Base-by-base conservation (phyloP, 2,113 vertebrate genomes). In the Pygoscelis antarcticus region DNA sequence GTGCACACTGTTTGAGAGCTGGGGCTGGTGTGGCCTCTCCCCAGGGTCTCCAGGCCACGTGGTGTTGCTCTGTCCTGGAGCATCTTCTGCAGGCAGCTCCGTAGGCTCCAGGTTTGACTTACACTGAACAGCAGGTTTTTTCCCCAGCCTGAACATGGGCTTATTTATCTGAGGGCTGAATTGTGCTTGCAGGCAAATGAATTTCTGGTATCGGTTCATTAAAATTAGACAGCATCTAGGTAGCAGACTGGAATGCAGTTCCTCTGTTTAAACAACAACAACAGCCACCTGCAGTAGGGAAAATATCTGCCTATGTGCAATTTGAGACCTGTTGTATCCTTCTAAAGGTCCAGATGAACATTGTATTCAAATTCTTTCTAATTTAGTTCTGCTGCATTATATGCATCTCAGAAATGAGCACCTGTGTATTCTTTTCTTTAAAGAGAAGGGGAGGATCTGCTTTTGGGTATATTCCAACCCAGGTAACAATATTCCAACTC, bases 1-100 rank as follows among this genome's bases (percentile, higher is more conserved):
- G 3, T 11, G 65, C 66, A 4, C 12, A 0, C 32, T 2, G 4
- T 7, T 6, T 4, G 69, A 4, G 68, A n/a, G 71, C 61, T 0
- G 8, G 69, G 65, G 44, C 69, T 69, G 62, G 12, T 2, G 5
- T 11, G 52, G 12, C 27, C n/a, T 54, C 46, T n/a, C 34, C 76
- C 47, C 0, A 2, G 32, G n/a, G 13, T 47, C n/a, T 40, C 66
- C 47, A 10, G 44, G 25, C 46, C 40, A 8, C 1, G 4, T 0
- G 22, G 7, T 8, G 16, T 11, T 25, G 51, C 47, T 64, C 29
- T 29, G 27, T 44, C 54, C 69, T 55, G 42, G 19, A 69, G 44
- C 76, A 30, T 21, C 42, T 42, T 71, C 75, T 9, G 0, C 2
- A 0, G 12, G 26, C 60, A 23, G n/a, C 42, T 81, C 58, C 3